Evolutionary conservation across 30 jellyfish, hydroid and myxozoan genomes (phyloP).

Genomic region (Haliclystus octoradiatus): DNA sequence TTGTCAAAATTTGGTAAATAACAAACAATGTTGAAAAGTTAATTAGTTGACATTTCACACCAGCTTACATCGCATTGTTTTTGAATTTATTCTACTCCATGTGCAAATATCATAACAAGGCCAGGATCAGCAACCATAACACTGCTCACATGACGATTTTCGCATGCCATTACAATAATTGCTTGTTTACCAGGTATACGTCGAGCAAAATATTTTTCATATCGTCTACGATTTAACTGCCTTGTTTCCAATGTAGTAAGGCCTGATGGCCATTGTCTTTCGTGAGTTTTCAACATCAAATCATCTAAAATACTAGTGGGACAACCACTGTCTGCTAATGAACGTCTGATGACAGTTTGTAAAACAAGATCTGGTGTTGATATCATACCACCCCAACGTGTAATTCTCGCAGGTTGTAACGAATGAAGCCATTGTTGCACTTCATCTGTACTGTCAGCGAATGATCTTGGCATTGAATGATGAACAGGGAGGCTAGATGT

Average conservation of each 20-base stretch:
- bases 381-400: slow-evolving; percentile 99
- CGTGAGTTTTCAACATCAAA: slow-evolving; percentile 93
- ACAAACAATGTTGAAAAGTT: too few species aligned
- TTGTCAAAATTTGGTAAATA: too few species aligned
- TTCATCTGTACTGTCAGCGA: slow-evolving; percentile 82
- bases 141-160: slow-evolving; percentile 90
- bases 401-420: slow-evolving; percentile 89
- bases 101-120: slow-evolving; percentile 95
- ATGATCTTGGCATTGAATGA: slow-evolving; percentile 60
- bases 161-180: slow-evolving; percentile 99
- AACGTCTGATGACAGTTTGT: slow-evolving; percentile 90
- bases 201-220: slow-evolving; percentile 93
- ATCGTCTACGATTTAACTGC: slow-evolving; percentile 87
- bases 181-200: slow-evolving; percentile 98
- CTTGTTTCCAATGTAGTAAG: slow-evolving; percentile 89
- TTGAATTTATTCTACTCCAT: slow-evolving; percentile 78
- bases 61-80: too few species aligned
- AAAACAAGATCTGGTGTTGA: slow-evolving; percentile 97
- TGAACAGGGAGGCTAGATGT: slow-evolving; percentile 63
- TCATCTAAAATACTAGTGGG: slow-evolving; percentile 86
- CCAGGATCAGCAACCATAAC: slow-evolving; percentile 91
- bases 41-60: too few species aligned
- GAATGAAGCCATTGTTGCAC: slow-evolving; percentile 91
- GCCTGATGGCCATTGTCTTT: slow-evolving; percentile 98
- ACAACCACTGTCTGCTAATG: slow-evolving; percentile 94